Conservation (phyloP, 2,888 invertebrate genomes). For the Tholera decimalis region DNA sequence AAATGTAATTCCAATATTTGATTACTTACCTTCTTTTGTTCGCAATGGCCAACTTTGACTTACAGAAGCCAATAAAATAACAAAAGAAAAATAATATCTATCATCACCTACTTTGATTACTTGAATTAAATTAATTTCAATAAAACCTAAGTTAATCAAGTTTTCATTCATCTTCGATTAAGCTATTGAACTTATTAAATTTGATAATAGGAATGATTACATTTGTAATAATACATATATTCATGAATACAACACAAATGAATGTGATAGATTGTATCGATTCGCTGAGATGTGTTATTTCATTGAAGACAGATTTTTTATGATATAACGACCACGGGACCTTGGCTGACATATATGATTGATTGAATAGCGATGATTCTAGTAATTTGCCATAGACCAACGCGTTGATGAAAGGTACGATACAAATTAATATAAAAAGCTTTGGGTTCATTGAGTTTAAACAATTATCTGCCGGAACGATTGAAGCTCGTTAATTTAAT, state of each 20-base stretch:
- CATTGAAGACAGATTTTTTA: conserved; percentile 27
- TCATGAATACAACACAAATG: conserved; percentile 29
- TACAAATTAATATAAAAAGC: conserved; percentile 20
- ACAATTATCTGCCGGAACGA: conserved; percentile 34
- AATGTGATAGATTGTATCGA: conserved; percentile 15
- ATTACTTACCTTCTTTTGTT: conserved; percentile 38
- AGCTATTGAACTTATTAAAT: conserved; percentile 48
- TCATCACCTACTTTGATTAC: conserved; percentile 24
- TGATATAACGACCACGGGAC: conserved; percentile 14
- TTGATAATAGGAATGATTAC: conserved; percentile 51
- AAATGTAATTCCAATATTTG: conserved; percentile 27
- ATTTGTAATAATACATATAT: conserved; percentile 33
- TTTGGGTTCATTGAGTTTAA: conserved; percentile 2
- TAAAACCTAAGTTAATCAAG: conserved; percentile 43
- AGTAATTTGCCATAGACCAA: conserved; percentile 26
- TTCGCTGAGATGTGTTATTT: conserved; percentile 13
- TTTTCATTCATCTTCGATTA: conserved; percentile 50
- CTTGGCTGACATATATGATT: conserved; percentile 23
- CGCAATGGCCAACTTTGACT: conserved; percentile 11
- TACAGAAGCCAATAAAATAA: conserved; percentile 46
- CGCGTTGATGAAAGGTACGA: conserved; percentile 4
- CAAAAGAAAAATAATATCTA: conserved; percentile 27
- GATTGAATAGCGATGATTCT: conserved; percentile 30
- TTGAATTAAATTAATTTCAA: conserved; percentile 59
- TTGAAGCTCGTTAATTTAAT: conserved; percentile 44